These are phyloP conservation scores for Portevinia maculata DNA, from an alignment of 2,888 invertebrate genomes.

Conservation along the genomic window DNA sequence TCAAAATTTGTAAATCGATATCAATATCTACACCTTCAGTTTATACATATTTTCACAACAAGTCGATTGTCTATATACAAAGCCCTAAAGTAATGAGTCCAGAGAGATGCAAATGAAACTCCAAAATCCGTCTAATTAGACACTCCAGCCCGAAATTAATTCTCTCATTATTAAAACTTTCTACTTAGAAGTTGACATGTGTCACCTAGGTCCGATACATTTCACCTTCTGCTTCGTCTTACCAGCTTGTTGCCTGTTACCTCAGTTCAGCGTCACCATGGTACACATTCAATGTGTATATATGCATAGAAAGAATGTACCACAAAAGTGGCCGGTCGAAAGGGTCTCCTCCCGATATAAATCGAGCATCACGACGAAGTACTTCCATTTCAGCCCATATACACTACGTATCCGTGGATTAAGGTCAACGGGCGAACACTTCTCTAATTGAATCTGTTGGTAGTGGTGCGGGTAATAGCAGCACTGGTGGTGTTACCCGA, in stretches of 20 bases:
- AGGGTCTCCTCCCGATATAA: slow-evolving; percentile 73
- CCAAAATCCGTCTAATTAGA: slow-evolving; percentile 54
- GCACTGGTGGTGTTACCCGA: slow-evolving; percentile 26
- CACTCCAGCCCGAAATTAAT: slow-evolving; percentile 55
- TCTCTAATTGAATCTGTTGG: slow-evolving; percentile 70
- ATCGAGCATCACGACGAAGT: slow-evolving; percentile 73
- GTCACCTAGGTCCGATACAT: slow-evolving; percentile 65
- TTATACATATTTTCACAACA: neutral
- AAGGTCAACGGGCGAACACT: slow-evolving; percentile 74
- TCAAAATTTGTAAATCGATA: neutral
- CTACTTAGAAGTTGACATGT: slow-evolving; percentile 73
- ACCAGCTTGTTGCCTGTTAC: slow-evolving; percentile 8
- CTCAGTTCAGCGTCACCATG: neutral
- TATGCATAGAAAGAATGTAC: slow-evolving; percentile 46
- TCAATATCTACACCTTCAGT: neutral
- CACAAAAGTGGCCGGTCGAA: slow-evolving; percentile 65
- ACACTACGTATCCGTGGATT: slow-evolving; percentile 56
- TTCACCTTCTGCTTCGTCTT: slow-evolving; percentile 51
- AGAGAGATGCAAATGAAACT: slow-evolving; percentile 1
- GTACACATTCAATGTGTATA: slow-evolving; percentile 37
- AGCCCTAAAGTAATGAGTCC: neutral
- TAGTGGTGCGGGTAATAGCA: slow-evolving; percentile 3
- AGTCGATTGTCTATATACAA: neutral
- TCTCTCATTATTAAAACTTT: slow-evolving; percentile 72
- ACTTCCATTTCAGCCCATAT: slow-evolving; percentile 58